Percentiles rank a stretch among this genome's conserved stretches.
phyloP scores from a whole-genome alignment of 2,888 invertebrate species.

The Apodemia mormo region DNA sequence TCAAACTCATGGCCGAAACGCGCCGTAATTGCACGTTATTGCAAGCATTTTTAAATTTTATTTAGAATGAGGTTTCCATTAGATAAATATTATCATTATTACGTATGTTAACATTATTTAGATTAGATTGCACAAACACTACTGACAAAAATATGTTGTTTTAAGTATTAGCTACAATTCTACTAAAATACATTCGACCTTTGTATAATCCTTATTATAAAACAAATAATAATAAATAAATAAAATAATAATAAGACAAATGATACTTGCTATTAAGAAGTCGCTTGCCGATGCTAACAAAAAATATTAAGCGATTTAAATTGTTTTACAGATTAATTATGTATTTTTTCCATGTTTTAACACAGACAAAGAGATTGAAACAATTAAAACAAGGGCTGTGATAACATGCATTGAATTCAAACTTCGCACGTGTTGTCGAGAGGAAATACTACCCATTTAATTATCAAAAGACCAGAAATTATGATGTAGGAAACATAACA shows the following conservation, averaged over 20 bases:
- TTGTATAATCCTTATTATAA: constrained; percentile 1
- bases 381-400: constrained; percentile 9
- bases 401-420: constrained; percentile 9
- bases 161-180: neutral
- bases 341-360: constrained; percentile 6
- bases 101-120: neutral
- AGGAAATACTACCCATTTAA: constrained; percentile 9
- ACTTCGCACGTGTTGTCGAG: constrained; percentile 10
- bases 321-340: constrained; percentile 1
- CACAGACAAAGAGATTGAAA: constrained; percentile 5
- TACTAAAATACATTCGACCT: neutral
- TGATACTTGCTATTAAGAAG: neutral
- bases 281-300: neutral
- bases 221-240: neutral
- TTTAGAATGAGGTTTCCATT: neutral
- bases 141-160: neutral
- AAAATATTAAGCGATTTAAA: constrained; percentile 14
- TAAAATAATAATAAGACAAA: neutral
- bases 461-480: constrained; percentile 12
- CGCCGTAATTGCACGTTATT: too few species aligned
- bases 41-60: too few species aligned
- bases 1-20: too few species aligned
- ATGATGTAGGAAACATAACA: constrained; percentile 16
- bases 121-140: neutral
- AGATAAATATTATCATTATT: neutral